These are phyloP conservation scores for Anorthoa munda DNA, from an alignment of 2,888 invertebrate species.

Conservation along the genomic window DNA sequence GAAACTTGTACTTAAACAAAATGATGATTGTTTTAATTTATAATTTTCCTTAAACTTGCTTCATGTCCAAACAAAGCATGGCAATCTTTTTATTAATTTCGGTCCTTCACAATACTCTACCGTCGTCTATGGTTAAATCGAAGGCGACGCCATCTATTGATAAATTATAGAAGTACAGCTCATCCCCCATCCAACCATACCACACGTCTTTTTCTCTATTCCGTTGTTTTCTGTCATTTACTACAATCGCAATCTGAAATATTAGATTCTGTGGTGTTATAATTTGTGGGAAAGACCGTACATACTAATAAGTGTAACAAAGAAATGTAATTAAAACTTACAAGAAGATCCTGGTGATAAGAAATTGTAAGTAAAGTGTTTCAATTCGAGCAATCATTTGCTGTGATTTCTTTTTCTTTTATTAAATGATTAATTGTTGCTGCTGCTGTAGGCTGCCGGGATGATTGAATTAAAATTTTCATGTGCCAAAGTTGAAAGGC, in stretches of 20 bases:
- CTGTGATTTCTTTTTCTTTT: constrained; percentile 76
- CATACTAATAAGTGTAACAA: constrained; percentile 77
- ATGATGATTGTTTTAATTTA: constrained; percentile 13
- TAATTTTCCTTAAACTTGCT: constrained; percentile 2
- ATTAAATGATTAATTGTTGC: constrained; percentile 57
- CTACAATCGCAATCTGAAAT: constrained; percentile 80
- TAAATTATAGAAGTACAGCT: constrained; percentile 66
- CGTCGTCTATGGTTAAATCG: constrained; percentile 78
- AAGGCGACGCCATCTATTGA: constrained; percentile 81
- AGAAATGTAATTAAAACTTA: constrained; percentile 66
- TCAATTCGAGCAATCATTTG: constrained; percentile 71
- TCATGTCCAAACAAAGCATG: constrained; percentile 19
- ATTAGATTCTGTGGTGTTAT: constrained; percentile 74
- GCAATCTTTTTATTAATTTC: constrained; percentile 52
- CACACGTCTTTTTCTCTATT: constrained; percentile 86
- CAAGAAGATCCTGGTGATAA: constrained; percentile 69
- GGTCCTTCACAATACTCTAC: constrained; percentile 74
- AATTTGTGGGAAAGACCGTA: constrained; percentile 74
- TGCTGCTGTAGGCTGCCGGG: constrained; percentile 31
- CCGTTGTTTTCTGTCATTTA: constrained; percentile 86
- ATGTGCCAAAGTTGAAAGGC: constrained; percentile 13
- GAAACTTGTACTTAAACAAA: not conserved
- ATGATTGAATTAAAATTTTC: constrained; percentile 30
- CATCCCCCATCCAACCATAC: constrained; percentile 76
- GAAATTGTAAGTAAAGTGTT: constrained; percentile 80